Percentiles rank a stretch among this genome's conserved stretches.
Evolutionary conservation across 2,113 vertebrate species (phyloP).

Genomic region (Esox niger): DNA sequence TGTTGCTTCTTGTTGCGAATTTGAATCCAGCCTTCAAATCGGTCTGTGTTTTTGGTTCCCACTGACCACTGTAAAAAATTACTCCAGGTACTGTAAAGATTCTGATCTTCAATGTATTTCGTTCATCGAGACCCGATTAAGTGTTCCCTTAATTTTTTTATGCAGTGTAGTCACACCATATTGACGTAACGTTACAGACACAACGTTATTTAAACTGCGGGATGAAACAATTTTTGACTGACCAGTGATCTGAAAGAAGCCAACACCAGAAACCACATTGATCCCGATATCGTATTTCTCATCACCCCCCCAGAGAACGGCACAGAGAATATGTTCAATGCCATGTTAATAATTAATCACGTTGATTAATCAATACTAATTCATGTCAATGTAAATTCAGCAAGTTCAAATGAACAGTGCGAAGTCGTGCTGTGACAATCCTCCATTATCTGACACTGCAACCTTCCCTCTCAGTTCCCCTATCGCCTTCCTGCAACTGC

Average conservation of each 20-base stretch:
- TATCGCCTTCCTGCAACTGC: conserved; percentile 67
- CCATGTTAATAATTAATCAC: conserved; percentile 45
- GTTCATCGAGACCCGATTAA: too few relatives aligned
- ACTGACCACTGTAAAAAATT: too few relatives aligned
- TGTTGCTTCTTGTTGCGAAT: too few relatives aligned
- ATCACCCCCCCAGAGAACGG: conserved; percentile 10
- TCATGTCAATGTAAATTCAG: conserved; percentile 11
- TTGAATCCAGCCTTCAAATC: too few relatives aligned
- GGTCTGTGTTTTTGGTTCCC: background rate
- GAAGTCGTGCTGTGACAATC: background rate
- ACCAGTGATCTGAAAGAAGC: background rate
- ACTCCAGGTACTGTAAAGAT: too few relatives aligned
- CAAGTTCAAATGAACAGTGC: conserved; percentile 25
- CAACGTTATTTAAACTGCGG: too few relatives aligned
- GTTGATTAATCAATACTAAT: conserved; percentile 43
- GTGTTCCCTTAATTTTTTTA: too few relatives aligned
- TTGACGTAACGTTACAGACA: too few relatives aligned
- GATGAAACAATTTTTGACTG: too few relatives aligned
- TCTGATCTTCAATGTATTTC: too few relatives aligned
- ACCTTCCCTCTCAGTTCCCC: conserved; percentile 60
- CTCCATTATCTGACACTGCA: conserved; percentile 51
- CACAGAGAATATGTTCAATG: conserved; percentile 37
- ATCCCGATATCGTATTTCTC: conserved; percentile 2
- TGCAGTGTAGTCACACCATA: too few relatives aligned
- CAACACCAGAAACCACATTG: conserved; percentile 4